A percentile compares a stretch with the other conserved stretches of the same genome.
Conservation (phyloP, 2,888 invertebrate genomes). For the Lingula anatina region DNA sequence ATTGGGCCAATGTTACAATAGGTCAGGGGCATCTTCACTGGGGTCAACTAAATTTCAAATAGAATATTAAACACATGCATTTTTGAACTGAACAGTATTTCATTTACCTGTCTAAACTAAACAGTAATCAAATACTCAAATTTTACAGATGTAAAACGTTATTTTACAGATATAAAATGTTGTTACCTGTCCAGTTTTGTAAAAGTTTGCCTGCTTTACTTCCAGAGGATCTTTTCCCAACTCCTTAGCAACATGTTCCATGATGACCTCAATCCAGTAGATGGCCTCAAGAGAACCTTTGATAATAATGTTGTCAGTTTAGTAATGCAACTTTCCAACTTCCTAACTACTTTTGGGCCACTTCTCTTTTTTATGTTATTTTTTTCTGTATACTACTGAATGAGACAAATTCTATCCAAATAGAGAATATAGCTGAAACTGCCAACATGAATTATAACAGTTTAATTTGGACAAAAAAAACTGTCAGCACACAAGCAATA, state of each 20-base stretch:
- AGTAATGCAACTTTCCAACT: background rate
- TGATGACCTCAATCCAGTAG: slow-evolving; percentile 52
- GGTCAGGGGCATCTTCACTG: slow-evolving; percentile 16
- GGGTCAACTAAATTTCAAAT: slow-evolving; percentile 15
- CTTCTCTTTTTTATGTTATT: too few species aligned
- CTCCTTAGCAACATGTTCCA: slow-evolving; percentile 52
- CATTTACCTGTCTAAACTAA: background rate
- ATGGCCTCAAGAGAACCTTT: slow-evolving; percentile 48
- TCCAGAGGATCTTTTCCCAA: slow-evolving; percentile 47
- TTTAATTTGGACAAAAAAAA: too few species aligned
- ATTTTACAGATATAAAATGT: too few species aligned
- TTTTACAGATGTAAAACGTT: too few species aligned
- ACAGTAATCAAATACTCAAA: background rate
- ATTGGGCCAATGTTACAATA: slow-evolving; percentile 31
- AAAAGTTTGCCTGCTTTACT: slow-evolving; percentile 34
- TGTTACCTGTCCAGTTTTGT: slow-evolving; percentile 32
- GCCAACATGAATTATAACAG: too few species aligned
- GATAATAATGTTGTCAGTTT: too few species aligned
- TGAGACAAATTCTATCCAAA: too few species aligned
- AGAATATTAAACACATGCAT: background rate
- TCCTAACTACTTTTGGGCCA: background rate
- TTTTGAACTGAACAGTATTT: slow-evolving; percentile 1
- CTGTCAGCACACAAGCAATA: too few species aligned
- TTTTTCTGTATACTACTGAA: too few species aligned
- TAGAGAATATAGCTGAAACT: too few species aligned